Conservation (phyloP, 2,797 vertebrate species). For the Psittacula echo region DNA sequence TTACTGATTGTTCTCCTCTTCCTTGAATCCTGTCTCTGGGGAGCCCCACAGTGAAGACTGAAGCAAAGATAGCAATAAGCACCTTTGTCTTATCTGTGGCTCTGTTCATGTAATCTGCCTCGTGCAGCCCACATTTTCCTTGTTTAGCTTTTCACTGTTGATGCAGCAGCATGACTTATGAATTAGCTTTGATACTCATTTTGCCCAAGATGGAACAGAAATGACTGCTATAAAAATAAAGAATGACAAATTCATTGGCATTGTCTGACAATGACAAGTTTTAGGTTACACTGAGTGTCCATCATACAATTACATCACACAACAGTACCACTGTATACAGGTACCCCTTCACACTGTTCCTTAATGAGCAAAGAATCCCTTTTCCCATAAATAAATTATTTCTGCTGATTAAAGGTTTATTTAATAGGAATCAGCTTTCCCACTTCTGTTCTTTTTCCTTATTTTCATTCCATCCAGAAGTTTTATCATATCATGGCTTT, state of each 20-base stretch:
- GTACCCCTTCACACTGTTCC: neutral
- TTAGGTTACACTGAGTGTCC: neutral
- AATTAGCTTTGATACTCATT: neutral
- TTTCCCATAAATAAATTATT: slow-evolving; percentile 9
- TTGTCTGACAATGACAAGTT: neutral
- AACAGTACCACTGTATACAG: neutral
- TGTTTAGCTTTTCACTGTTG: neutral
- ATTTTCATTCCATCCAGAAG: slow-evolving; percentile 32
- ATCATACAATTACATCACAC: neutral
- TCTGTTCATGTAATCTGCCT: neutral
- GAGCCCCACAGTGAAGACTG: neutral
- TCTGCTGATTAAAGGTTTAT: neutral
- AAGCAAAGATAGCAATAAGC: neutral
- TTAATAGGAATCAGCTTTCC: neutral
- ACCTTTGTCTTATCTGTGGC: neutral
- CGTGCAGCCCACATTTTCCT: neutral
- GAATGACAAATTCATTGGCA: neutral
- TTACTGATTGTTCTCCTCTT: neutral
- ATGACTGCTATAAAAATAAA: neutral
- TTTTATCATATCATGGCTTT: slow-evolving; percentile 34
- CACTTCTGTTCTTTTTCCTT: slow-evolving; percentile 33
- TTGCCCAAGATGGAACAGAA: neutral
- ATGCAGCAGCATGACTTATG: neutral
- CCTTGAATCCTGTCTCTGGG: neutral
- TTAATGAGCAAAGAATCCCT: neutral